These are phyloP conservation scores for Calosoma granatense DNA, from an alignment of 1,140 invertebrate species.

Conservation along the genomic window DNA sequence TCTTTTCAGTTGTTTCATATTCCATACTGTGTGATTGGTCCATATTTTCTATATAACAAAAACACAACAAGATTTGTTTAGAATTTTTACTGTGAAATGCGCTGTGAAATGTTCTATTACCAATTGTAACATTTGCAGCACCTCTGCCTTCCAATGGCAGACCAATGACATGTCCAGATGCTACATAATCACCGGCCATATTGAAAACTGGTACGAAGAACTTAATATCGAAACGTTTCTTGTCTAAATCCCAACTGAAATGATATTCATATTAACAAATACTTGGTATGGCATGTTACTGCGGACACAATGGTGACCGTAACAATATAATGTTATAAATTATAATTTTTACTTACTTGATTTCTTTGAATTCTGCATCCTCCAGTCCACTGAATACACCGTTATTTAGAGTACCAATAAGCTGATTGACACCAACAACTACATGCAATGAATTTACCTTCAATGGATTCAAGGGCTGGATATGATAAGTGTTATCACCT, in stretches of 20 bases:
- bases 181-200: neutral
- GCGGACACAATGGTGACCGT: too few species aligned
- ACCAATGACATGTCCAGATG: neutral
- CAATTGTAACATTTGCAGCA: neutral
- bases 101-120: neutral
- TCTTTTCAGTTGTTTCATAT: neutral
- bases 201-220: neutral
- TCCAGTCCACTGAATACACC: neutral
- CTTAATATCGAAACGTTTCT: neutral
- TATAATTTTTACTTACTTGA: neutral
- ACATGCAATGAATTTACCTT: neutral
- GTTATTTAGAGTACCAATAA: too few species aligned
- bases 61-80: neutral
- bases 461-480: neutral
- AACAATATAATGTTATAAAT: neutral
- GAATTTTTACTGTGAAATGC: neutral
- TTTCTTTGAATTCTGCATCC: neutral
- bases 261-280: too few species aligned
- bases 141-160: neutral
- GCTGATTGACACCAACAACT: neutral
- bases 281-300: too few species aligned
- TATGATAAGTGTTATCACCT: neutral
- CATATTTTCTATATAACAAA: neutral
- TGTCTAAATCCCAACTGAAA: neutral
- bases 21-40: neutral